Conservation (phyloP, 2,888 invertebrate genomes). For the Plebejus anna region DNA sequence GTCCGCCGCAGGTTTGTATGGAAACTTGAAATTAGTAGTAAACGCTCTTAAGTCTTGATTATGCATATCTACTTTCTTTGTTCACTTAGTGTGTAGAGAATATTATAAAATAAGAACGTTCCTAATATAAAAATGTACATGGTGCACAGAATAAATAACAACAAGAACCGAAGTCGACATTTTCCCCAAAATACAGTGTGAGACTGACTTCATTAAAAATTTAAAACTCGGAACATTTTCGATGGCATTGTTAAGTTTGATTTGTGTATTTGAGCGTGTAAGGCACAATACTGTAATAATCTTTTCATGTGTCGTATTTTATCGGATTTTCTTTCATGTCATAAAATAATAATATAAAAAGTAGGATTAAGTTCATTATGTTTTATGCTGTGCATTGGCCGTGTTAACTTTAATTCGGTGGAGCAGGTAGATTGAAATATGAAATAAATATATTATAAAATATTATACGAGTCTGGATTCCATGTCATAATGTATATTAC, state of each 20-base stretch:
- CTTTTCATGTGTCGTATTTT: slow-evolving; percentile 40
- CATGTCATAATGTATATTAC: not conserved
- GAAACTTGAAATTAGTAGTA: too few species aligned
- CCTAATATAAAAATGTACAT: not conserved
- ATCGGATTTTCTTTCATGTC: slow-evolving; percentile 45
- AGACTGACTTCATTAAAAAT: slow-evolving; percentile 72
- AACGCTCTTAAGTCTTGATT: not conserved
- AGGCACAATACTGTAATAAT: slow-evolving; percentile 53
- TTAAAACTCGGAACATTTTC: slow-evolving; percentile 69
- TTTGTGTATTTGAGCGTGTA: slow-evolving; percentile 67
- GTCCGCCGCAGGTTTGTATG: too few species aligned
- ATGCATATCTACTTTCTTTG: too few species aligned
- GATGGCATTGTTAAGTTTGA: slow-evolving; percentile 65
- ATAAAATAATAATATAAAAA: slow-evolving; percentile 37
- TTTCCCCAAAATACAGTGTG: slow-evolving; percentile 68
- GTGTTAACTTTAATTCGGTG: slow-evolving; percentile 23
- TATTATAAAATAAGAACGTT: not conserved
- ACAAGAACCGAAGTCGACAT: slow-evolving; percentile 46
- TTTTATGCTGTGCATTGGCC: slow-evolving; percentile 44
- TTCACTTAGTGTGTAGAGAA: too few species aligned
- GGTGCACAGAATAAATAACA: not conserved
- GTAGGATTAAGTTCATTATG: slow-evolving; percentile 16
- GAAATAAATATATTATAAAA: slow-evolving; percentile 5
- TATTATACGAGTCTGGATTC: not conserved
- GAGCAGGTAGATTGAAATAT: slow-evolving; percentile 10